Conservation (phyloP, 53 echinoderm and acorn worm species). For the Luidia sarsii region DNA sequence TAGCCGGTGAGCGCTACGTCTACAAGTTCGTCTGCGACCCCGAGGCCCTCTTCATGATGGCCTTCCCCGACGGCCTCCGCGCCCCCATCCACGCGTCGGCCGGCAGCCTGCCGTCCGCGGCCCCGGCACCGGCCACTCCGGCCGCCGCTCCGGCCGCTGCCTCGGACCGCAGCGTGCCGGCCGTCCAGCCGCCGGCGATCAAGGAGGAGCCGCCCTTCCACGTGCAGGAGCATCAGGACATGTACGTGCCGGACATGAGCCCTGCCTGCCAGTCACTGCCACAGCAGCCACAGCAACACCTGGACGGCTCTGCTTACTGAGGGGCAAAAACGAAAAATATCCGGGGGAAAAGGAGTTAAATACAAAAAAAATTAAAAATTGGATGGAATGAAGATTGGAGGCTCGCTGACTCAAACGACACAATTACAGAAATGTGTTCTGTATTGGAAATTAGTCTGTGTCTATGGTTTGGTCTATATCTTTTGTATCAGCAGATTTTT, state of each 20-base stretch:
- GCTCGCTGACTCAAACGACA: too few relatives aligned
- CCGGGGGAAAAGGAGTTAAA: too few relatives aligned
- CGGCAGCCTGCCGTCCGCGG: slow-evolving; percentile 64
- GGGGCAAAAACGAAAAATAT: too few relatives aligned
- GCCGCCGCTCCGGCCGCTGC: slow-evolving; percentile 53
- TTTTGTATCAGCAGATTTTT: slow-evolving; percentile 7
- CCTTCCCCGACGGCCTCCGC: slow-evolving; percentile 90
- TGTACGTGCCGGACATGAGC: slow-evolving; percentile 81
- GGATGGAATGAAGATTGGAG: too few relatives aligned
- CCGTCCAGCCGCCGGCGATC: slow-evolving; percentile 48
- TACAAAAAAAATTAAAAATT: too few relatives aligned
- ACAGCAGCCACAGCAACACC: slow-evolving; percentile 42
- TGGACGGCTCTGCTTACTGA: slow-evolving; percentile 80
- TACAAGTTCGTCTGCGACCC: slow-evolving; percentile 99
- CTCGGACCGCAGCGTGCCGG: slow-evolving; percentile 71
- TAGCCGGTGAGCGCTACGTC: slow-evolving; percentile 98
- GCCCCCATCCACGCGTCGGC: slow-evolving; percentile 53
- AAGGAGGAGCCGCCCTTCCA: slow-evolving; percentile 57
- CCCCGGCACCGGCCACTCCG: slow-evolving; percentile 45
- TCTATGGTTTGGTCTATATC: background rate
- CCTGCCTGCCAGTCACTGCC: slow-evolving; percentile 73
- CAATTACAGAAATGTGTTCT: background rate
- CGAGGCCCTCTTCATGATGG: slow-evolving; percentile 97
- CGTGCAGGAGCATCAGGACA: slow-evolving; percentile 63
- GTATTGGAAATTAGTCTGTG: background rate